Conservation (phyloP, 2,888 invertebrate genomes). For the Eledona agricola region DNA sequence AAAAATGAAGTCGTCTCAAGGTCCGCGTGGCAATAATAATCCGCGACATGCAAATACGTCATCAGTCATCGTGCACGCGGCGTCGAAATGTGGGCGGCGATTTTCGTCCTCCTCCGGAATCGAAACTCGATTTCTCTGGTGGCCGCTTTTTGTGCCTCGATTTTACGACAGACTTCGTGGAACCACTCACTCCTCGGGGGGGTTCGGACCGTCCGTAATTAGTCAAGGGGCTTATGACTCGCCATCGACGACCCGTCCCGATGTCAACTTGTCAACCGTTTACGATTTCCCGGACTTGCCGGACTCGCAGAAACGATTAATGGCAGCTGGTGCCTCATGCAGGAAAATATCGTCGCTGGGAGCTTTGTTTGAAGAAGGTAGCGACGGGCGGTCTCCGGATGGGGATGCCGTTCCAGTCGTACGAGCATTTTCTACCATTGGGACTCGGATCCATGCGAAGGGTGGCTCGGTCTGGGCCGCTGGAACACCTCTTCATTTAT, state of each 20-base stretch:
- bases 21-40: too few relatives aligned
- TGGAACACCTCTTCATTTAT: constrained; percentile 60
- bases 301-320: constrained; percentile 12
- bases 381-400: constrained; percentile 31
- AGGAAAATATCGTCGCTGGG: constrained; percentile 27
- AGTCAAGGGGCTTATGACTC: constrained; percentile 57
- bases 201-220: constrained; percentile 55
- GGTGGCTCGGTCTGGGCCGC: constrained; percentile 38
- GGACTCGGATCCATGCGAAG: neutral
- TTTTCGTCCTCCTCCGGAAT: too few relatives aligned
- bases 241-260: constrained; percentile 51
- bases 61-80: too few relatives aligned
- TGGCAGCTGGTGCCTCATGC: constrained; percentile 12
- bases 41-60: too few relatives aligned
- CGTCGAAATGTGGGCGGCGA: too few relatives aligned
- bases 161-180: constrained; percentile 60
- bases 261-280: constrained; percentile 58
- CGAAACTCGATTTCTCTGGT: too few relatives aligned
- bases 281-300: constrained; percentile 56
- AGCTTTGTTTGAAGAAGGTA: constrained; percentile 32
- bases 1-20: too few relatives aligned
- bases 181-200: constrained; percentile 56
- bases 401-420: constrained; percentile 28
- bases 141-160: constrained; percentile 14
- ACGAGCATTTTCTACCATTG: neutral